Conservation (phyloP, 2,113 vertebrate genomes). For the Pardalotus punctatus region DNA sequence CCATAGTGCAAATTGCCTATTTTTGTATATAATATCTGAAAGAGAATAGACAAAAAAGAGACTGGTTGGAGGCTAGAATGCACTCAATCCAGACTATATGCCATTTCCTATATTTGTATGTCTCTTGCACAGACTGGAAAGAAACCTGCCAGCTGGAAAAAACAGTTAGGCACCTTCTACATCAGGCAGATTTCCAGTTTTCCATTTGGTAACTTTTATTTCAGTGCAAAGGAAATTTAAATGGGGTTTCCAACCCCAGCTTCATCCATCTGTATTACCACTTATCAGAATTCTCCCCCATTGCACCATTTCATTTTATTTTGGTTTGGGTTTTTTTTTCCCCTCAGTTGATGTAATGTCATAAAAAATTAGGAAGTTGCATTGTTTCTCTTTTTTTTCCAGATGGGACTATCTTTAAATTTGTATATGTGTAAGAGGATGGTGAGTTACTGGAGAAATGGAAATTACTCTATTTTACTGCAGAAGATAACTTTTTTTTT, state of each 20-base stretch:
- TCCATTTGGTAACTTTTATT: neutral
- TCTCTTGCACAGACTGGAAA: neutral
- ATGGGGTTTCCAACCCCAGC: neutral
- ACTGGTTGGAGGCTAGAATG: neutral
- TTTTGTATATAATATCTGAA: neutral
- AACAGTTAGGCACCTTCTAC: neutral
- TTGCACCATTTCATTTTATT: neutral
- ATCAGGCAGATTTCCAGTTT: neutral
- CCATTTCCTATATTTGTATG: neutral
- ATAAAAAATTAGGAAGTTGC: neutral
- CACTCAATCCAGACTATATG: neutral
- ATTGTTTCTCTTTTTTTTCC: neutral
- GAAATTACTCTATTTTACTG: neutral
- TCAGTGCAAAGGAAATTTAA: neutral
- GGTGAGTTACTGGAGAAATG: neutral
- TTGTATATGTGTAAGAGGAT: neutral
- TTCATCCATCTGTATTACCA: neutral
- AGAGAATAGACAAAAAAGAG: neutral
- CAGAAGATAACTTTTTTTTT: neutral
- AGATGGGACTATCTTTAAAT: neutral
- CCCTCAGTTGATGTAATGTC: neutral
- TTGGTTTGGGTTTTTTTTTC: accelerated
- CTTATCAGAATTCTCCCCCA: neutral
- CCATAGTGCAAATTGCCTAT: neutral
- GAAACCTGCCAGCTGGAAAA: neutral